Evolutionary conservation across 2,113 vertebrate species (phyloP), one percentile per base, ranked within the genome.

Genomic region (Dolichallabes microphthalmus): DNA sequence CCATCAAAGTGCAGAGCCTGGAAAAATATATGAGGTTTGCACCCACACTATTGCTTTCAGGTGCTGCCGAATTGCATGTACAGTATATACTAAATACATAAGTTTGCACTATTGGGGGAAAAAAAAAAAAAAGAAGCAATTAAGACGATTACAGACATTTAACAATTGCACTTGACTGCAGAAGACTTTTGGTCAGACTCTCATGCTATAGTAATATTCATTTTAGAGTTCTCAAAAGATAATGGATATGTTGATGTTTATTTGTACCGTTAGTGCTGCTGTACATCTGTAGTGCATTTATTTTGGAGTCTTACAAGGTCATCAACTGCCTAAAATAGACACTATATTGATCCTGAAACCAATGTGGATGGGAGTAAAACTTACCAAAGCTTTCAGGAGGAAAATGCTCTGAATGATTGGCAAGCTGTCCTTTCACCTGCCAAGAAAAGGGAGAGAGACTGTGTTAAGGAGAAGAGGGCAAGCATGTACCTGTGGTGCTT

Each of bases 371-470:
- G 50, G n/a, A 30, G 55, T 64, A 17, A 86, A n/a, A 86, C 97
- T 97, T 92, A 99, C 98, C 97, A 92, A 96, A 96, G 92, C 97
- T 97, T 91, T 99, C 98, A 82, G 94, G 95, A 90, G 96, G 97
- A 90, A 98, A 97, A 90, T 98, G 97, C 77, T 99, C 98, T 17
- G 94, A 94, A 92, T 97, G 97, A 91, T 95, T 96, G 88, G 96
- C 95, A 91, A 96, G 96, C 89, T 95, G 95, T 88, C 90, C 94
- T 89, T 98, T 99, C 82, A 96, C 96, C 98, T 99, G 93, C 5
- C n/a, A 80, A 45, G 77, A 86, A 35, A 78, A 39, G 78, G 11
- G 25, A 83, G 45, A 45, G 63, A 27, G 53, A 63, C 25, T 32
- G 80, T 71, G 86, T 89, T 60, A 86, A 55, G 27, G 9, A 73